Evolutionary conservation across 2,113 vertebrate species (phyloP).

Genomic region (Marcusenius ussheri): DNA sequence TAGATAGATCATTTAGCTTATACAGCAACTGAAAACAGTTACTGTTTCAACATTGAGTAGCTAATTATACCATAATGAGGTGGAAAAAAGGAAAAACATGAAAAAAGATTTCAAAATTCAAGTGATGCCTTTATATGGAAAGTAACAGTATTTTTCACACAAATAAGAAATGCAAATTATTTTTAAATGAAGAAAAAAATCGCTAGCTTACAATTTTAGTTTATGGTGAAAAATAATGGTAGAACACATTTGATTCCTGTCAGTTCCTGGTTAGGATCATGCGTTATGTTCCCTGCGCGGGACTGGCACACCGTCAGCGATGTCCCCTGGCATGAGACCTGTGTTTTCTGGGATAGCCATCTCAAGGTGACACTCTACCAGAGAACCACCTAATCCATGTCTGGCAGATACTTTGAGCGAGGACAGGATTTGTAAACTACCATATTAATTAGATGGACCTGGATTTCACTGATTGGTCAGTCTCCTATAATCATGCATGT

Average conservation of each 20-base stretch:
- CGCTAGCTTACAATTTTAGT: neutral
- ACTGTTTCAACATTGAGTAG: neutral
- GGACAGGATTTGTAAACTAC: neutral
- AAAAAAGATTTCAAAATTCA: conserved; percentile 3
- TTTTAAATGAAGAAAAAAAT: neutral
- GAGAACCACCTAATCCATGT: neutral
- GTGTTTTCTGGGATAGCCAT: neutral
- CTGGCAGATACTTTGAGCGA: neutral
- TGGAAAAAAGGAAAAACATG: neutral
- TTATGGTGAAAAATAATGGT: neutral
- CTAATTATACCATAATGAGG: neutral
- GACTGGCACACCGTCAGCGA: neutral
- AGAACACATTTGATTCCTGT: neutral
- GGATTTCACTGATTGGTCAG: neutral
- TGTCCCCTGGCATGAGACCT: neutral
- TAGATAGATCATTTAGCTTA: neutral
- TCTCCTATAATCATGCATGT: neutral
- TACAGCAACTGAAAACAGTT: neutral
- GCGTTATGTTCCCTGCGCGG: neutral
- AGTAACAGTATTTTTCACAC: neutral
- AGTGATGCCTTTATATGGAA: neutral
- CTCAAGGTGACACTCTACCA: neutral
- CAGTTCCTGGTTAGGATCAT: neutral
- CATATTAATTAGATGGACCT: neutral
- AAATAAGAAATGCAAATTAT: neutral